Base-by-base conservation (phyloP, 2,113 vertebrate genomes). In the Gadus chalcogrammus region DNA sequence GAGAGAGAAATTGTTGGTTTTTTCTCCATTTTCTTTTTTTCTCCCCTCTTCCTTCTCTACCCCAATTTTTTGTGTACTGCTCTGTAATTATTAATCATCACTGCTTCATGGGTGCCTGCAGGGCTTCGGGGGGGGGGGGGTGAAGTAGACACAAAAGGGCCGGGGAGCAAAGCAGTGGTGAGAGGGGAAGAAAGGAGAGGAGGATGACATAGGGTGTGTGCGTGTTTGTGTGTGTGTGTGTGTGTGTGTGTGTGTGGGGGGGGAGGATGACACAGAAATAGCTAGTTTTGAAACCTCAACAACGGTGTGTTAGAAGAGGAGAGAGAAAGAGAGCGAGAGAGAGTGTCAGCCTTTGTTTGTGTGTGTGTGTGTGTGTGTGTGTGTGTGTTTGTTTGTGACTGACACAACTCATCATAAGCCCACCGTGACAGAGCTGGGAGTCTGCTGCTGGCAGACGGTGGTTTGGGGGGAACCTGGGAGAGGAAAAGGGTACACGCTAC, bases 21-120 rank as follows among this genome's bases (percentile, higher is more conserved):
- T 79, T 80, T 74, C 64, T 70, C 76, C 42, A 2, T 59, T 38
- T 17, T 48, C 53, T 55, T 72, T 17, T 48, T 31, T 56, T 75
- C 42, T 48, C 42, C 42, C 42, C 42, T 48, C 42, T 13, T 48
- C 42, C 42, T 48, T 9, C 42, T 48, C 42, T 71, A 77, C 79
- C 79, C 78, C 85, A 79, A 83, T 83, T 84, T 89, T 89, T 89
- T 89, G 87, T 90, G 87, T 89, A 89, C 90, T 89, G 88, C 90
- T 90, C 88, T 91, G 86, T 91, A 91, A 93, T 93, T 92, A 92
- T 92, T 91, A 93, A 92, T 91, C 88, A 88, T 85, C 74, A 85
- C 84, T 52, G 69, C 82, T 84, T 86, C 87, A 88, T 77, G 78
- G 79, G 84, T 87, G 88, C 81, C 88, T 90, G 80, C 82, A 73